A percentile compares a stretch with the other conserved stretches of the same genome.
phyloP scores from a whole-genome alignment of 1,140 invertebrate genomes.

The Heliconius nattereri region DNA sequence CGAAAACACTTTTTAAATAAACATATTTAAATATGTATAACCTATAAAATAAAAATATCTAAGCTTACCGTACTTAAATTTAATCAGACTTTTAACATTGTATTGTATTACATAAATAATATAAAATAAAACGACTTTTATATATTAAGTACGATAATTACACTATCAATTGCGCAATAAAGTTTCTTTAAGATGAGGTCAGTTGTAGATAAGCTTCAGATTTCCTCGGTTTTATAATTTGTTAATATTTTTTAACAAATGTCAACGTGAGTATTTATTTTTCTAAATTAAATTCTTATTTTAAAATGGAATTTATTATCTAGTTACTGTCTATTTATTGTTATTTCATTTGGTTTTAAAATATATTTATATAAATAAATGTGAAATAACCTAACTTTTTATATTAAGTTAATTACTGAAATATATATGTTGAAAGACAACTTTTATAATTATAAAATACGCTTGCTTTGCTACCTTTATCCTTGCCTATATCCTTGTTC shows the following conservation, averaged over 20 bases:
- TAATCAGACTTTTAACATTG: neutral
- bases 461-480: no score
- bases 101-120: neutral
- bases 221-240: slow-evolving; percentile 13
- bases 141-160: slow-evolving; percentile 15
- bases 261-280: slow-evolving; percentile 24
- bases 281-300: neutral
- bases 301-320: neutral
- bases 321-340: neutral
- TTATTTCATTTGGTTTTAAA: neutral
- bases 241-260: slow-evolving; percentile 23
- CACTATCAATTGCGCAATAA: slow-evolving; percentile 34
- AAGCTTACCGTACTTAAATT: neutral
- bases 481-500: no score
- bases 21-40: neutral
- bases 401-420: neutral
- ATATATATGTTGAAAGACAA: neutral
- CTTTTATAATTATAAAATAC: no score
- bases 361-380: neutral
- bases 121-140: neutral
- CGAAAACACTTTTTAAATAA: neutral
- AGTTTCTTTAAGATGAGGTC: slow-evolving; percentile 29
- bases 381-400: slow-evolving; percentile 5
- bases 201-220: slow-evolving; percentile 31
- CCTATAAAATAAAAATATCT: neutral